Evolutionary conservation across 2,113 vertebrate species (phyloP).

Genomic region (Plecotus auritus): DNA sequence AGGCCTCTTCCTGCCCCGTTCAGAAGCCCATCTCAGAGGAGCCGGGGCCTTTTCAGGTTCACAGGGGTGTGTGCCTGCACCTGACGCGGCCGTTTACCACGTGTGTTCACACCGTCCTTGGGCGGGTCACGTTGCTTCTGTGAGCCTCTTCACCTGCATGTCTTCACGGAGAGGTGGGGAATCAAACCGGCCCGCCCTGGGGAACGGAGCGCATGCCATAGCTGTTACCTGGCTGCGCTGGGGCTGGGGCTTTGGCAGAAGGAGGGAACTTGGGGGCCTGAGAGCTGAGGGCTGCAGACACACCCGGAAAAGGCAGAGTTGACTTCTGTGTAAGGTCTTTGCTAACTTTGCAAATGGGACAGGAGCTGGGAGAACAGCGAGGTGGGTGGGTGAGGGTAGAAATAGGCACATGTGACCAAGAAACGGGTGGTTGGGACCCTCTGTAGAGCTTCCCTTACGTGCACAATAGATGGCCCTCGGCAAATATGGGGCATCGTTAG

Average conservation of each 20-base stretch:
- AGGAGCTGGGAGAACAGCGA: not conserved
- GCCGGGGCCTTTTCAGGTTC: not conserved
- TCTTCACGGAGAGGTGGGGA: not conserved
- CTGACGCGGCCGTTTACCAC: not conserved
- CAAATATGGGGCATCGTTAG: not conserved
- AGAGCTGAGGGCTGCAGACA: not conserved
- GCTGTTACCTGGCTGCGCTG: not conserved
- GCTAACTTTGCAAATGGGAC: not conserved
- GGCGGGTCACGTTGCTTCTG: not conserved
- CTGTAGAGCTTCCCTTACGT: not conserved
- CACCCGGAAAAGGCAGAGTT: not conserved
- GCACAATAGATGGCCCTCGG: not conserved
- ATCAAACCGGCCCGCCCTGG: not conserved
- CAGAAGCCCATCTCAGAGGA: not conserved
- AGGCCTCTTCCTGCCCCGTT: not conserved
- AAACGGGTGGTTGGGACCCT: not conserved
- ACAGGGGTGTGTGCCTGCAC: accelerated
- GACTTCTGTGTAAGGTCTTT: not conserved
- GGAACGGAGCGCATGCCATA: not conserved
- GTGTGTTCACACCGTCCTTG: not conserved
- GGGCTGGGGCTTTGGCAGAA: not conserved
- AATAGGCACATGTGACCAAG: not conserved
- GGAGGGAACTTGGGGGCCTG: not conserved
- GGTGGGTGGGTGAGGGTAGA: no score
- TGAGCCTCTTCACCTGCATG: not conserved